Evolutionary conservation across 1,140 invertebrate species (phyloP), one percentile per base, ranked within the genome.

Genomic region (Wasmannia auropunctata): DNA sequence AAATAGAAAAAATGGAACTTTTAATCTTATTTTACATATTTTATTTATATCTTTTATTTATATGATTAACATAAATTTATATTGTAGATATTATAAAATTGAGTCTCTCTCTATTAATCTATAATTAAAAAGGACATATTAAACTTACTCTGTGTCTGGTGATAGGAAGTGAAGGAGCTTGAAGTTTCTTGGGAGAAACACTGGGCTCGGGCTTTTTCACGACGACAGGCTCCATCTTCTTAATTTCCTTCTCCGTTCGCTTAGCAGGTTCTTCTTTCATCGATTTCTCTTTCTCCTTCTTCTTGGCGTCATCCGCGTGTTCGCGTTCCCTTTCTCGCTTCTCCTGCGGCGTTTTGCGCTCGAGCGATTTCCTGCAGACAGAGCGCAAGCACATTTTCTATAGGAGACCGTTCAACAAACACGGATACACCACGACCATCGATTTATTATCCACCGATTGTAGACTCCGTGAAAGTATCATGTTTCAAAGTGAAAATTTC

Each of bases 321-420:
- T 96, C 95, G 72, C 95, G 94, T 79, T 95, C 94, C 25, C 95
- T 93, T 87, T 96, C 95, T 80, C 95, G 95, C 90, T 94, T 94
- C 11, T 94, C 94, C 56, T 88, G 91, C 8, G 89, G 85, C 37
- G 80, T 77, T 79, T 94, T 95, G 11, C 67, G 80, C 56, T 94
- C 94, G 2, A 91, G 67, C 7, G 93, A 93, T 90, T 95, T 95
- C 76, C 93, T 95, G 79, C 7, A 88, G 88, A 69, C 86, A 88
- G 51, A 91, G 19, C 40, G 46, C 11, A 63, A 65, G 3, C 14
- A 75, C 16, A 5, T 28, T 77, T 67, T n/a, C 34, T 37, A 8
- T 49, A 58, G 37, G 54, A 58, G 14, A 5, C 83, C 75, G 77
- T 60, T 25, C 28, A 51, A 63, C 43, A 25, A 72, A 85, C 63